These are phyloP conservation scores for Helogale parvula DNA, from an alignment of 2,113 vertebrate species.

Conservation along the genomic window DNA sequence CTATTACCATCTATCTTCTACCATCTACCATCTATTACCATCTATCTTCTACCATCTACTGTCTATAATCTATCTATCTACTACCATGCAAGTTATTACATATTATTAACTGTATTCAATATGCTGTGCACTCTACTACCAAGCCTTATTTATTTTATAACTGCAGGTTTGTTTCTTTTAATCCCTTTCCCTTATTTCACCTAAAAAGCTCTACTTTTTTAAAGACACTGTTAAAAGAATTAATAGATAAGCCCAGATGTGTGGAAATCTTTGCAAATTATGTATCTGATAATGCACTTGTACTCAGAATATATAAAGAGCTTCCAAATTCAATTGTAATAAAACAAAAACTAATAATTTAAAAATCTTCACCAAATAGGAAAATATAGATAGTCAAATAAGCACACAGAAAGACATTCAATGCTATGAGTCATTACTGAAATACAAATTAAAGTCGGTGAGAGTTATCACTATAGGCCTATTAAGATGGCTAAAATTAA, in stretches of 20 bases:
- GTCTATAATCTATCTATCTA: too few species aligned
- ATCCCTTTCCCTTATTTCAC: background rate
- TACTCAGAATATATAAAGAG: background rate
- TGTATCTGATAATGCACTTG: background rate
- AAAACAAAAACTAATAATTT: background rate
- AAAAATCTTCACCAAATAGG: background rate
- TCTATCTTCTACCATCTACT: too few species aligned
- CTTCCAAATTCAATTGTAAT: background rate
- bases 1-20: background rate
- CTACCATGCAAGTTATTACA: background rate
- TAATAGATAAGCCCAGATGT: background rate
- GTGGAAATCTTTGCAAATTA: background rate
- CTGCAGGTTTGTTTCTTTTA: background rate
- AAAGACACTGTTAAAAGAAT: background rate
- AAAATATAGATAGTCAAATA: background rate
- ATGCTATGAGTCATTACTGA: background rate
- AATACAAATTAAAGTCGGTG: background rate
- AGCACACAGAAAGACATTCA: background rate
- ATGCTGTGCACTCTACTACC: background rate
- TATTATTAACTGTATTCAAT: background rate
- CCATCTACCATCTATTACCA: too few species aligned
- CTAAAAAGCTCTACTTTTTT: background rate
- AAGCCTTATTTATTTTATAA: background rate
- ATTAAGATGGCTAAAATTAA: background rate
- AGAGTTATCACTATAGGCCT: background rate